phyloP scores from a whole-genome alignment of 2,113 vertebrate species.

The Neopipo cinnamomea region DNA sequence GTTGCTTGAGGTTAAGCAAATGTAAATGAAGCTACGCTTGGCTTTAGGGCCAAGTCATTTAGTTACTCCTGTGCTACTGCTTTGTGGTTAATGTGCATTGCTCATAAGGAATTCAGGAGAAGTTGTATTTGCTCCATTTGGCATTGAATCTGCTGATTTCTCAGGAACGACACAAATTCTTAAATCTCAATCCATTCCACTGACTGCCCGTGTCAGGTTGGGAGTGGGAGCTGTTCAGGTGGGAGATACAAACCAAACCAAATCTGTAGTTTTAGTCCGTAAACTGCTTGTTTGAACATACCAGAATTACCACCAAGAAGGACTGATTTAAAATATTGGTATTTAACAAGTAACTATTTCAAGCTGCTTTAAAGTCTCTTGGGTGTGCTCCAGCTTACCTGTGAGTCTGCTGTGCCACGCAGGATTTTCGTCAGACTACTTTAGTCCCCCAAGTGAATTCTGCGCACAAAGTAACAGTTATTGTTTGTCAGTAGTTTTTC shows the following conservation, averaged over 20 bases:
- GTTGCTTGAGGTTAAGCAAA: neutral
- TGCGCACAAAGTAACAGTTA: neutral
- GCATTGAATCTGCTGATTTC: neutral
- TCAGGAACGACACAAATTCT: neutral
- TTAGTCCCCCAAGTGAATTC: neutral
- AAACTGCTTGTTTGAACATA: neutral
- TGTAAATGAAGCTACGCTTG: neutral
- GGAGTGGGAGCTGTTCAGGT: neutral
- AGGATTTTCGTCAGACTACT: neutral
- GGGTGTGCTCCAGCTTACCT: neutral
- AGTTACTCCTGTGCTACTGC: neutral
- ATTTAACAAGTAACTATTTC: neutral
- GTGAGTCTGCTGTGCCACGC: neutral
- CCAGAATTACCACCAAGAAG: neutral
- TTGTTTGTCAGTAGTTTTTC: neutral
- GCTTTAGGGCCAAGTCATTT: neutral
- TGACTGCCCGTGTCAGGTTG: rapidly evolving
- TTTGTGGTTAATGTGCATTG: neutral
- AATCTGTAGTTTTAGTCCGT: neutral
- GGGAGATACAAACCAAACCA: neutral
- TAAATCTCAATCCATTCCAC: neutral
- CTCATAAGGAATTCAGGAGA: neutral
- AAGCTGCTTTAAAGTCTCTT: neutral
- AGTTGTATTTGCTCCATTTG: neutral
- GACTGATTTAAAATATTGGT: neutral